Base-by-base conservation (phyloP, 2,888 invertebrate genomes). In the Chymomyza fuscimana region DNA sequence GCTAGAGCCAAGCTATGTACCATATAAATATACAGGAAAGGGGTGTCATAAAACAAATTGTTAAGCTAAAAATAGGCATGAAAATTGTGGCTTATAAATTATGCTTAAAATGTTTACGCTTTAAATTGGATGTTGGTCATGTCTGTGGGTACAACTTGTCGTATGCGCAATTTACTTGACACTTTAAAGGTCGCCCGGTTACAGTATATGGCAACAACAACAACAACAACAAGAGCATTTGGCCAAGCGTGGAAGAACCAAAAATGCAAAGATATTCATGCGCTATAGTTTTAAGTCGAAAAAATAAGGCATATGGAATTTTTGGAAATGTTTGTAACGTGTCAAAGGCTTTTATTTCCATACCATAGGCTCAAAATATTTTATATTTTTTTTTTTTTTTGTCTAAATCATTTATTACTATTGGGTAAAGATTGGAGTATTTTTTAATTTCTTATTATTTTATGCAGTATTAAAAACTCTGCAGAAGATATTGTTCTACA, bases 41-140 rank as follows among this genome's bases (percentile, higher is more conserved):
- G 40, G 12, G 40, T 46, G 12, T 12, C 40, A 46, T 12, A 46
- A 46, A 46, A 46, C 40, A 46, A 46, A 46, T 12, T 46, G 12
- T 12, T n/a, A 16, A 51, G 75, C 65, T 70, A 61, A 66, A 72
- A 75, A 78, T 76, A 76, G 84, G 78, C 54, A 63, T 50, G 56
- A 64, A 78, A 82, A 80, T 81, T 72, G 66, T 66, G 69, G 74
- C 78, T 71, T 73, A 66, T 66, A 78, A 73, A 67, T 25, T 58
- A 25, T 40, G 62, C 7, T 16, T 25, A 58, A 58, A 58, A 58
- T 22, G 58, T 19, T 25, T 25, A 22, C 19, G 25, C 22, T 19
- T 25, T 46, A 46, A 54, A 54, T 19, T 54, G 52, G 19, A 16
- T 54, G 40, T 65, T 16, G 62, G 25, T 29, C 36, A 68, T 63